Conservation (phyloP, 2,888 invertebrate genomes). For the Tenodera sinensis region DNA sequence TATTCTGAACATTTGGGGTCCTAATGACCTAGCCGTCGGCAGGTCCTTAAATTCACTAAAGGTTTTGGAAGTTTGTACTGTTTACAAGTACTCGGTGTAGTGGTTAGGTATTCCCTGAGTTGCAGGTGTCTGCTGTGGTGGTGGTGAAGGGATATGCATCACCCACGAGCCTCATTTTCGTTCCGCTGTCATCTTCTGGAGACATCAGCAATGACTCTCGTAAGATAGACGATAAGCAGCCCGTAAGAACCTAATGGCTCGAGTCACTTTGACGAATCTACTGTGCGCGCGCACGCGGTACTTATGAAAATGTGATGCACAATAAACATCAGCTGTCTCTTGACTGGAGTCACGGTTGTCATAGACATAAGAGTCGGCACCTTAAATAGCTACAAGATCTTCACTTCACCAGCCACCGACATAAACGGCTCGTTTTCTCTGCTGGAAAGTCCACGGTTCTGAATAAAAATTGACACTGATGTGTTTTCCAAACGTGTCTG, state of each 20-base stretch:
- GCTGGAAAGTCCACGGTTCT: neutral
- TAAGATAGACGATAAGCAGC: neutral
- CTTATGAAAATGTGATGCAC: neutral
- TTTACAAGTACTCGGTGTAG: too few species aligned
- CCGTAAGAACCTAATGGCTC: neutral
- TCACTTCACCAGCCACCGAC: neutral
- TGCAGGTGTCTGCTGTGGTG: too few species aligned
- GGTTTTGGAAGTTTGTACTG: too few species aligned
- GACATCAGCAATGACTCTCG: neutral
- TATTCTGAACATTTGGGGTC: too few species aligned
- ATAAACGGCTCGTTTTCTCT: neutral
- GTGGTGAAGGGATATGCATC: too few species aligned
- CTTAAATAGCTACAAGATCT: neutral
- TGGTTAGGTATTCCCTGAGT: too few species aligned
- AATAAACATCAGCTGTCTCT: neutral
- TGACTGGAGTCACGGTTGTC: neutral
- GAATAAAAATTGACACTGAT: neutral
- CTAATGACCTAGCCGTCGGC: too few species aligned
- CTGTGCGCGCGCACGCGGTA: neutral
- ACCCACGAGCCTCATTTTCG: neutral
- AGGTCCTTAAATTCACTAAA: too few species aligned
- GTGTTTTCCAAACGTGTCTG: neutral
- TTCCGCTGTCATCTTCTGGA: neutral
- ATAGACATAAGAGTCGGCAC: neutral
- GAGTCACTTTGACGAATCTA: neutral